Conservation (phyloP, 2,113 vertebrate species). For the Paradisaea rubra region DNA sequence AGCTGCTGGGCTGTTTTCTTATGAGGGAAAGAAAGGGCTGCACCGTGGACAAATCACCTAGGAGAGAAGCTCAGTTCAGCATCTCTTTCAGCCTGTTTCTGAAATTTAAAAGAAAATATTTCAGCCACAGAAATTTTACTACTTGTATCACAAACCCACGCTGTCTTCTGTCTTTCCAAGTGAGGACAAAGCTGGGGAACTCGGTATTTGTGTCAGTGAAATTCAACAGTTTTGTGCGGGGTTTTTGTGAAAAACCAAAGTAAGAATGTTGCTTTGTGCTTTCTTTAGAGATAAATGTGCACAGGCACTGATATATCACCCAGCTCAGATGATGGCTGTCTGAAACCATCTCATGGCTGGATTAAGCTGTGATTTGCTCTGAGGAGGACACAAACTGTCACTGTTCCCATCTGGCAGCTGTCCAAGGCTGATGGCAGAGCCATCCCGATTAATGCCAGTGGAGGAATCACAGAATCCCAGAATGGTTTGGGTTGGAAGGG, state of each 20-base stretch:
- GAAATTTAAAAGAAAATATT: background rate
- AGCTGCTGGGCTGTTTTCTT: background rate
- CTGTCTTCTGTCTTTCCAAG: background rate
- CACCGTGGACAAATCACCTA: background rate
- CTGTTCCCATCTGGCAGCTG: background rate
- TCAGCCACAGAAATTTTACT: background rate
- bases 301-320: background rate
- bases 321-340: background rate
- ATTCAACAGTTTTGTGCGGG: background rate
- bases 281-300: background rate
- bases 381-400: background rate
- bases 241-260: background rate
- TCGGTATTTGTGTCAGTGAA: background rate
- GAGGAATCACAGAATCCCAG: background rate
- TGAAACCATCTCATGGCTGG: background rate
- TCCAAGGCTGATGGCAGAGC: background rate
- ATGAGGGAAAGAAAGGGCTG: accelerated
- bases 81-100: background rate
- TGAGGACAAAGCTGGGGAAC: background rate
- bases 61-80: background rate
- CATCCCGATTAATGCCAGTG: background rate
- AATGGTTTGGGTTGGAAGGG: background rate
- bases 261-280: background rate
- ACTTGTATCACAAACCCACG: background rate
- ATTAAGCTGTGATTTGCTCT: background rate